Percentiles rank a stretch among this genome's conserved stretches.
Conservation (phyloP, 2,888 invertebrate species). For the Orchesellides sinensis region DNA sequence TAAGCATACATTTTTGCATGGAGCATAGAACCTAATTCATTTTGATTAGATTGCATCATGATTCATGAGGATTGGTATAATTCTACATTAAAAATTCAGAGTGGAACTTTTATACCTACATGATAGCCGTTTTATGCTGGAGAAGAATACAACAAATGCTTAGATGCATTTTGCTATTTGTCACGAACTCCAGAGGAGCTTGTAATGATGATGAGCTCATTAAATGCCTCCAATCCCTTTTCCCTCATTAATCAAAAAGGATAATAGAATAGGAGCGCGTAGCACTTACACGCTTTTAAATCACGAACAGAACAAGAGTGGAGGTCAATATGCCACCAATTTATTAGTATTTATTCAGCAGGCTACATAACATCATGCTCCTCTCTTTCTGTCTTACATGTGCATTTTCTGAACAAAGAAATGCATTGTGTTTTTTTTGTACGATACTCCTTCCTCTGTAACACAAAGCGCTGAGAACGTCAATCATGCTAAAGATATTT, state of each 20-base stretch:
- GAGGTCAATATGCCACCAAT: slow-evolving; percentile 24
- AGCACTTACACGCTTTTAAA: background rate
- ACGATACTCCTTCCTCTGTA: too few relatives aligned
- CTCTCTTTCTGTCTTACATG: background rate
- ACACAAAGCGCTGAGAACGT: too few relatives aligned
- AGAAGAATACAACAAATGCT: background rate
- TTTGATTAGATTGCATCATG: slow-evolving; percentile 4
- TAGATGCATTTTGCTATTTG: background rate
- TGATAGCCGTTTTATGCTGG: too few relatives aligned
- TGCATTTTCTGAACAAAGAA: slow-evolving; percentile 24
- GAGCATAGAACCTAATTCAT: background rate
- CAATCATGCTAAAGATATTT: background rate
- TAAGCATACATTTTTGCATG: background rate
- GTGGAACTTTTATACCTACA: too few relatives aligned
- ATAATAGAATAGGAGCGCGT: background rate
- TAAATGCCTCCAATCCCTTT: slow-evolving; percentile 26
- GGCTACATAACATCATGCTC: background rate
- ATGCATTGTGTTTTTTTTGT: too few relatives aligned
- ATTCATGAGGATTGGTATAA: background rate
- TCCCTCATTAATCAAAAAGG: slow-evolving; percentile 42
- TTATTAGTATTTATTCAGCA: slow-evolving; percentile 8
- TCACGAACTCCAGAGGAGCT: slow-evolving; percentile 1
- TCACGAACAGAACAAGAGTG: background rate
- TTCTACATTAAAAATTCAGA: too few relatives aligned
- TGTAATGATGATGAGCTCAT: slow-evolving; percentile 20